Percentiles rank a stretch among this genome's conserved stretches.
Evolutionary conservation across 1,140 invertebrate species (phyloP).

Genomic region (Drosophila busckii): DNA sequence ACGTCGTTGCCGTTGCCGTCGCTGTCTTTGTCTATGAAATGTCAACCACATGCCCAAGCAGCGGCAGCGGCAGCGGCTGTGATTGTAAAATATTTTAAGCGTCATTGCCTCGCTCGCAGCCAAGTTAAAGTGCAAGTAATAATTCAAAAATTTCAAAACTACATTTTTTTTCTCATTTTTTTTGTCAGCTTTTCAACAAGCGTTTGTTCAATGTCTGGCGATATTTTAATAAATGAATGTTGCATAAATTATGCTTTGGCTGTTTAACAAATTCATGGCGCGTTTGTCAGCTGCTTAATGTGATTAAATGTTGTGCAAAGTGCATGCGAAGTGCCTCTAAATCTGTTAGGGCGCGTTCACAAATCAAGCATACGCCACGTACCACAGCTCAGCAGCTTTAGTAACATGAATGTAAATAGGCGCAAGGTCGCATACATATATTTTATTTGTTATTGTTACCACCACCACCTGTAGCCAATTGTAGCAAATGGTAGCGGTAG

Average conservation of each 20-base stretch:
- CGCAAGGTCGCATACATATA: conserved; percentile 53
- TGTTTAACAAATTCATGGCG: conserved; percentile 43
- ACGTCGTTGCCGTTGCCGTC: too few species aligned
- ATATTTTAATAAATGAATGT: conserved; percentile 67
- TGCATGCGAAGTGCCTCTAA: conserved; percentile 34
- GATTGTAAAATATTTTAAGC: conserved; percentile 58
- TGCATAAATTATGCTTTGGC: conserved; percentile 64
- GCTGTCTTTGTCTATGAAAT: conserved; percentile 59
- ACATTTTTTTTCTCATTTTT: too few species aligned
- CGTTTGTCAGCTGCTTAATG: conserved; percentile 63
- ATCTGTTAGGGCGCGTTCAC: conserved; percentile 22
- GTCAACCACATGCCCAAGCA: conserved; percentile 44
- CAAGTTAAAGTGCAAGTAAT: conserved; percentile 76
- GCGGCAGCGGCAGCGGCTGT: conserved; percentile 25
- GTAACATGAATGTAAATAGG: conserved; percentile 45
- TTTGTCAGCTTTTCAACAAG: conserved; percentile 47
- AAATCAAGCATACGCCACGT: conserved; percentile 32
- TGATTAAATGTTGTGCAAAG: conserved; percentile 75
- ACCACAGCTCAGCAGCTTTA: conserved; percentile 21
- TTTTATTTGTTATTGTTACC: conserved; percentile 9
- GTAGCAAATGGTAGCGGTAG: conserved; percentile 52
- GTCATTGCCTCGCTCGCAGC: conserved; percentile 57
- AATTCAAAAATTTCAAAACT: conserved; percentile 72
- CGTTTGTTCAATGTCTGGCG: conserved; percentile 57
- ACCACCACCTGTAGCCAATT: conserved; percentile 65